A percentile compares a stretch with the other conserved stretches of the same genome.
phyloP scores from a whole-genome alignment of 2,797 vertebrate genomes.

The Darevskia nairensis region DNA sequence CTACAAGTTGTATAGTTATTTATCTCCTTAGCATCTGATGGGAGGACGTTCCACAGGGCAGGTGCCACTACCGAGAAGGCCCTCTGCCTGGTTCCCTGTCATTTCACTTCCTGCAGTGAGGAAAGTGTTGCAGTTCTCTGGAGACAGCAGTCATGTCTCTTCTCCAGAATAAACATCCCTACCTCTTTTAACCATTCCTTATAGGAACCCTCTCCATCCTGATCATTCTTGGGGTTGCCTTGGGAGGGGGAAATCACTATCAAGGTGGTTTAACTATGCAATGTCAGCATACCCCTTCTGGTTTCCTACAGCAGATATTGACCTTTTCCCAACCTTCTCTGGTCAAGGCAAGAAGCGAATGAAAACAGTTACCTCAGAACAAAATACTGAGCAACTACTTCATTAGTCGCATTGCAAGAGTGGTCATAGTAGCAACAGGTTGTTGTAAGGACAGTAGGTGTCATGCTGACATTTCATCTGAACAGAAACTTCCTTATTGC shows the following conservation, averaged over 20 bases:
- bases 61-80: too few species aligned
- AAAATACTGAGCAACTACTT: not conserved
- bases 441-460: not conserved
- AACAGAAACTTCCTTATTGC: not conserved
- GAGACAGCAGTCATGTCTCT: too few species aligned
- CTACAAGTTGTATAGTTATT: too few species aligned
- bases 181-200: too few species aligned
- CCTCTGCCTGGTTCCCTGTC: too few species aligned
- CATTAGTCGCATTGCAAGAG: not conserved
- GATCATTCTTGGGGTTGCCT: not conserved
- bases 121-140: too few species aligned
- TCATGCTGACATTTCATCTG: rapidly evolving
- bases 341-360: not conserved
- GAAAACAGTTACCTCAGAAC: not conserved
- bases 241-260: not conserved
- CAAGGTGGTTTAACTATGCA: not conserved
- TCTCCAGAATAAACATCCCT: too few species aligned
- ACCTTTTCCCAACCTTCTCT: not conserved
- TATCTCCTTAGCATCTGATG: too few species aligned
- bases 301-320: not conserved
- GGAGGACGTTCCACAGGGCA: too few species aligned
- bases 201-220: too few species aligned
- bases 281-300: not conserved
- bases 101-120: too few species aligned
- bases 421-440: not conserved